Evolutionary conservation across 2,888 invertebrate genomes (phyloP).

Genomic region (Limnephilus rhombicus): DNA sequence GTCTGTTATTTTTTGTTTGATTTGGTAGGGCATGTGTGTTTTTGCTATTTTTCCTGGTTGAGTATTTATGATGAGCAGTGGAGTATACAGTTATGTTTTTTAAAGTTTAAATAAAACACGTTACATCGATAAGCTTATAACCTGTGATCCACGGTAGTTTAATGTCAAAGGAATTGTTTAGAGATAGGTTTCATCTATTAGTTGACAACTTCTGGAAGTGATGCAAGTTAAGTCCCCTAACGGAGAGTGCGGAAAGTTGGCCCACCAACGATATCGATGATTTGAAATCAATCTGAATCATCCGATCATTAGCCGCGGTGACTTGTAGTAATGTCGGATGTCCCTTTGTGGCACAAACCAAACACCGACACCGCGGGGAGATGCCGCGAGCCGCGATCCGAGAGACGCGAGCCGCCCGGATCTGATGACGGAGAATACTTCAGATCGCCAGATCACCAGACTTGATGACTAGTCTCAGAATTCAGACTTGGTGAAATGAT

Average conservation of each 20-base stretch:
- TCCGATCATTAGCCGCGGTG: conserved; percentile 71
- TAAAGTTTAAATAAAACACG: no score
- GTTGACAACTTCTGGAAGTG: neutral
- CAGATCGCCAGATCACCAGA: neutral
- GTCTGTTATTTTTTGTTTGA: no score
- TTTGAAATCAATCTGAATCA: conserved; percentile 63
- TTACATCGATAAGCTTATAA: no score
- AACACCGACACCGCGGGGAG: conserved; percentile 29
- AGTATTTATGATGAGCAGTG: no score
- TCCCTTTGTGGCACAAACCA: conserved; percentile 30
- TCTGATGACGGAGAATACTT: neutral
- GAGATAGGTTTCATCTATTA: neutral
- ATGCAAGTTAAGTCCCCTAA: neutral
- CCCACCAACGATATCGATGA: conserved; percentile 49
- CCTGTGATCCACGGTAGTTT: no score
- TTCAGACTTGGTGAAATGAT: no score
- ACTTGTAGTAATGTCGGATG: conserved; percentile 66
- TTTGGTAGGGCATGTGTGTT: no score
- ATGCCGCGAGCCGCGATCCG: neutral
- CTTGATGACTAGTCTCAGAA: no score
- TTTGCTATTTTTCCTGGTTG: no score
- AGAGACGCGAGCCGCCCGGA: neutral
- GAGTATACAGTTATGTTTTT: no score
- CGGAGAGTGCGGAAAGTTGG: conserved; percentile 35
- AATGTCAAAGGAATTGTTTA: no score